These are phyloP conservation scores for Conger conger DNA, from an alignment of 2,113 vertebrate genomes.

Conservation along the genomic window DNA sequence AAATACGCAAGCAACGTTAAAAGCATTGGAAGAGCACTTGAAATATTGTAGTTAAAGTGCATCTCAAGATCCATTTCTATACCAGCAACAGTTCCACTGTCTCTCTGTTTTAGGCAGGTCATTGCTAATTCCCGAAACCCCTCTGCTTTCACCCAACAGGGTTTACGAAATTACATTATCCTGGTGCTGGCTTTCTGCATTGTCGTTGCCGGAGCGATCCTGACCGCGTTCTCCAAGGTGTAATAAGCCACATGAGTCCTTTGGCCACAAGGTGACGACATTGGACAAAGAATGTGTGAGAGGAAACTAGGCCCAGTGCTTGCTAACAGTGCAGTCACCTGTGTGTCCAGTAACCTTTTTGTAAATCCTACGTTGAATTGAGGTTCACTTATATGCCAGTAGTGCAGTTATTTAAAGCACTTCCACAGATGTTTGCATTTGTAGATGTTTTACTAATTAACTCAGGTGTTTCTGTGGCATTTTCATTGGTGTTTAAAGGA, in stretches of 20 bases:
- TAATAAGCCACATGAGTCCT: slow-evolving; percentile 43
- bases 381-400: neutral
- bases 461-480: slow-evolving; percentile 2
- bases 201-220: slow-evolving; percentile 71
- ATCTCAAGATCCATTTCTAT: neutral
- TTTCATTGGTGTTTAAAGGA: neutral
- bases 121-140: neutral
- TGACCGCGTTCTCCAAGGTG: slow-evolving; percentile 77
- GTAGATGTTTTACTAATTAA: neutral
- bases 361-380: neutral
- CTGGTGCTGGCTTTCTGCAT: slow-evolving; percentile 70
- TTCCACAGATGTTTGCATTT: neutral
- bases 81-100: neutral
- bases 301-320: neutral
- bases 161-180: slow-evolving; percentile 69
- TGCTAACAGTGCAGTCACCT: neutral
- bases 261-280: slow-evolving; percentile 13
- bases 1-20: no score
- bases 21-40: no score
- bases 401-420: neutral
- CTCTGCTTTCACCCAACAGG: slow-evolving; percentile 57
- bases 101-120: neutral
- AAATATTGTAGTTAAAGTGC: neutral
- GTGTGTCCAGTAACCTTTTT: neutral
- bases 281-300: neutral